phyloP scores from a whole-genome alignment of 92 coral and sea anemone genomes.

The Nematostella vectensis region DNA sequence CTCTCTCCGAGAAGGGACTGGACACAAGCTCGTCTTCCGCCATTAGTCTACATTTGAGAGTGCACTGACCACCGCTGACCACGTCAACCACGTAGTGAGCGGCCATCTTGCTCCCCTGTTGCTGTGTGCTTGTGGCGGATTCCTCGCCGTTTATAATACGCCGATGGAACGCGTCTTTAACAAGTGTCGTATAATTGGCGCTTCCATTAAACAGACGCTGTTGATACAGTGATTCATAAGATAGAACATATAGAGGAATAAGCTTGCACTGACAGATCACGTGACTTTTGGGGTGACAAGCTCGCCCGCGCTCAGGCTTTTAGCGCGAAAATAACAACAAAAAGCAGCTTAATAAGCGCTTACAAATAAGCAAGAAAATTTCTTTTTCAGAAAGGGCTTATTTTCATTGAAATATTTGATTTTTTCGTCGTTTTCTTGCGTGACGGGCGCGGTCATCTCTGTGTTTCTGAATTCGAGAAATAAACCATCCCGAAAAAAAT shows the following conservation, averaged over 20 bases:
- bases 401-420: too few species aligned
- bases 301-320: too few species aligned
- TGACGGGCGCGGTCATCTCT: too few species aligned
- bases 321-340: too few species aligned
- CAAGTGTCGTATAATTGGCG: conserved; percentile 38
- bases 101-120: conserved; percentile 69
- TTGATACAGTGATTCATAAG: not conserved
- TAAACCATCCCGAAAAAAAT: too few species aligned
- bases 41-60: conserved; percentile 55
- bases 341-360: too few species aligned
- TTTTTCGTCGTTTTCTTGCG: too few species aligned
- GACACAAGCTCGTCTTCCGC: conserved; percentile 33
- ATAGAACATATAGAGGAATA: not conserved
- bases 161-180: conserved; percentile 81
- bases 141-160: conserved; percentile 55
- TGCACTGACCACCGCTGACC: conserved; percentile 43
- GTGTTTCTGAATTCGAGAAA: too few species aligned
- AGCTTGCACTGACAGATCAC: not conserved
- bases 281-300: too few species aligned
- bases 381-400: too few species aligned
- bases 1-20: conserved; percentile 28
- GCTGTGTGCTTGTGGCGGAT: conserved; percentile 38
- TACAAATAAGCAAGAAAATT: too few species aligned
- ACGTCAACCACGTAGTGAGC: conserved; percentile 64
- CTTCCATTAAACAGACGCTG: conserved; percentile 48